Conservation (phyloP, 2,888 invertebrate genomes). For the Xylocampa areola region DNA sequence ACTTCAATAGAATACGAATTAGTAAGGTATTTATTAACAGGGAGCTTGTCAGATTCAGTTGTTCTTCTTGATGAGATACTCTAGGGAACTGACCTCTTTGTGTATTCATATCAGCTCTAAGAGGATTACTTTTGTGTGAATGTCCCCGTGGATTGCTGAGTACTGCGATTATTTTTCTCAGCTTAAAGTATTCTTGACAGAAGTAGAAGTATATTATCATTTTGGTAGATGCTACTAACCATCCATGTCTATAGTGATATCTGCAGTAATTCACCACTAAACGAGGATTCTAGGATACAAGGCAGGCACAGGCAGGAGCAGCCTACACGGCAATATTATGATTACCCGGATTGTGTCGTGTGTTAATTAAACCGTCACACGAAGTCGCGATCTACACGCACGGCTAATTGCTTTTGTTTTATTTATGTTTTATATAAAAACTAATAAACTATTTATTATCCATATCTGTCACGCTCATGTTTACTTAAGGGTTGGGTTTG, state of each 20-base stretch:
- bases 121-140: constrained; percentile 14
- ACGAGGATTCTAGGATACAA: too few species aligned
- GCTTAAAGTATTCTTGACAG: too few species aligned
- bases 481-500: too few species aligned
- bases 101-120: constrained; percentile 16
- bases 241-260: too few species aligned
- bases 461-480: too few species aligned
- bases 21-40: constrained; percentile 2
- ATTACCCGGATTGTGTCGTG: constrained; percentile 18
- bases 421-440: too few species aligned
- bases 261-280: too few species aligned
- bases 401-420: constrained; percentile 23
- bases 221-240: not conserved
- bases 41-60: constrained; percentile 3
- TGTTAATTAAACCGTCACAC: constrained; percentile 40
- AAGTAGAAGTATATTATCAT: too few species aligned
- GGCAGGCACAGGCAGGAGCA: not conserved
- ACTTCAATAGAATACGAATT: not conserved
- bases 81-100: constrained; percentile 29
- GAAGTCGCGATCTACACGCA: constrained; percentile 30
- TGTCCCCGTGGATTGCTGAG: constrained; percentile 3
- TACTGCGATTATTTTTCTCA: not conserved
- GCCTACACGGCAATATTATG: constrained; percentile 3
- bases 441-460: too few species aligned
- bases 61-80: constrained; percentile 14